Evolutionary conservation across 2,888 invertebrate genomes (phyloP), one percentile per base, ranked within the genome.

Genomic region (Calliphora vomitoria): DNA sequence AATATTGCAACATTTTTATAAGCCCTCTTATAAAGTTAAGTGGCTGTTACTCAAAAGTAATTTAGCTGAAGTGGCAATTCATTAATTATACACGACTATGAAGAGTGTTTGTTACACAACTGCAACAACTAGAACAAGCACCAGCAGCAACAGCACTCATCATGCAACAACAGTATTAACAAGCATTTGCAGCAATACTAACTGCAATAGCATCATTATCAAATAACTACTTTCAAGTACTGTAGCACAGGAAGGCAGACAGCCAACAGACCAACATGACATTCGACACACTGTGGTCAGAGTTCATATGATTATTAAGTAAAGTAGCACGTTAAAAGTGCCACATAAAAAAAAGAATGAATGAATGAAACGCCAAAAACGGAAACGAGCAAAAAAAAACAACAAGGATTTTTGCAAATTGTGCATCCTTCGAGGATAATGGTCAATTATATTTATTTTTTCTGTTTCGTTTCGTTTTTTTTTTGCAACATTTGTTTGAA

Each of bases 61-160:
- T 92, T 92, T 91, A 91, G 89, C 91, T 90, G 90, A 92, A 92
- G 92, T 91, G 92, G 91, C 90, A 91, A 91, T 92, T 92, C 90
- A 92, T 93, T 92, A 92, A 92, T 93, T 92, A 92, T 91, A 89
- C 89, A 89, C 88, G 71, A 82, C 72, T 78, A 69, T 72, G 78
- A 86, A 75, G 72, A 82, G 69, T 71, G 78, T 74, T 75, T 69
- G 60, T 62, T 15, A 35, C 20, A 41, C 31, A 4, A 50, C 64
- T 60, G 15, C 44, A 71, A 64, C 66, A 53, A 31, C 20, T 68
- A 62, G 60, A 50, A 71, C 60, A 55, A 76, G 80, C 64, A 64
- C 10, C 62, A 71, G 38, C 62, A 80, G 35, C 62, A 44, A 13
- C 13, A 71, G 72, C n/a, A 41, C 13, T 31, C 66, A 53, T 41